Evolutionary conservation across 1,140 invertebrate genomes (phyloP).

Genomic region (Panagrolaimus sp.): DNA sequence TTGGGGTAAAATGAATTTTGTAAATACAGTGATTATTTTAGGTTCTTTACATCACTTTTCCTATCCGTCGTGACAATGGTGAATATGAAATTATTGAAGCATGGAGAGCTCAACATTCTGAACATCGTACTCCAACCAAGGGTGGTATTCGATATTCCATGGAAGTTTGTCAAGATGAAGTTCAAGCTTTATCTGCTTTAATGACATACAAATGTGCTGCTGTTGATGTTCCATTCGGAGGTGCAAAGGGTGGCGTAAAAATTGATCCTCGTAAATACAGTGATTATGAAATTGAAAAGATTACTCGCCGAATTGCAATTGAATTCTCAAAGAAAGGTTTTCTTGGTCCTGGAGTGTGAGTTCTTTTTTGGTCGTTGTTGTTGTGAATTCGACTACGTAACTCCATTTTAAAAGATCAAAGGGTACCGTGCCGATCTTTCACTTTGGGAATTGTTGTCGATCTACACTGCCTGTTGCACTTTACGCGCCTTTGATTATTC

Average conservation of each 20-base stretch:
- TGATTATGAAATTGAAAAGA: slow-evolving; percentile 88
- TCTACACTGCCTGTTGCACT: too few species aligned
- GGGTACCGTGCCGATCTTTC: too few species aligned
- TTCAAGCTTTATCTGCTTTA: slow-evolving; percentile 88
- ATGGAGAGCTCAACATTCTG: slow-evolving; percentile 92
- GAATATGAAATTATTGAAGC: slow-evolving; percentile 94
- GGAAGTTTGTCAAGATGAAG: slow-evolving; percentile 84
- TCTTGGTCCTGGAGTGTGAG: slow-evolving; percentile 73
- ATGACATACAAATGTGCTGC: slow-evolving; percentile 96
- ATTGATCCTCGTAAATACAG: slow-evolving; percentile 92
- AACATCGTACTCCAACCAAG: slow-evolving; percentile 63
- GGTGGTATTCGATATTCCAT: slow-evolving; percentile 81
- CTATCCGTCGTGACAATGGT: slow-evolving; percentile 85
- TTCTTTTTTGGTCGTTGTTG: too few species aligned
- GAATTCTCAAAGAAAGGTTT: slow-evolving; percentile 98
- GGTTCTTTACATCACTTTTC: slow-evolving; percentile 72
- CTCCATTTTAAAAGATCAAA: too few species aligned
- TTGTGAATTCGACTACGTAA: too few species aligned
- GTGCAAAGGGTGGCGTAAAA: slow-evolving; percentile 93
- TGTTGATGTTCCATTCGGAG: slow-evolving; percentile 86
- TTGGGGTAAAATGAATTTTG: too few species aligned
- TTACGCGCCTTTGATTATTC: too few species aligned
- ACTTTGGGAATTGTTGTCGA: too few species aligned
- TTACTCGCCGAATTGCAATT: slow-evolving; percentile 89
- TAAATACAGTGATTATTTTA: slow-evolving; percentile 7